phyloP scores from a whole-genome alignment of 2,113 vertebrate genomes.

The Campylorhamphus procurvoides region DNA sequence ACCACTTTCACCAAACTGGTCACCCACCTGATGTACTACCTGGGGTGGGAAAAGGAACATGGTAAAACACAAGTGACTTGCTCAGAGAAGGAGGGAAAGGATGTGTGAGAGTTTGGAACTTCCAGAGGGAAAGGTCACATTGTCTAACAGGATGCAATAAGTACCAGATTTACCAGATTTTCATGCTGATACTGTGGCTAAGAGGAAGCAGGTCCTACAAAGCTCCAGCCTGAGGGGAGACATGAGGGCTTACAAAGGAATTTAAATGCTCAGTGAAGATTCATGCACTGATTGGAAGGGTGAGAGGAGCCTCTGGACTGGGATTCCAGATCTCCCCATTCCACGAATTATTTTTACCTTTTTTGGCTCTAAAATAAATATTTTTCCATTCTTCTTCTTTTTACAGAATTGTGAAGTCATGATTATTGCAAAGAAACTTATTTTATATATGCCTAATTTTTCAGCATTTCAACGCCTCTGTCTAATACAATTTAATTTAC shows the following conservation, averaged over 20 bases:
- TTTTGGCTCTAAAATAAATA: not conserved
- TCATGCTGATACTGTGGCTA: not conserved
- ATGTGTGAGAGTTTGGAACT: not conserved
- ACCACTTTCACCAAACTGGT: not conserved
- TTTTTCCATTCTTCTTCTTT: not conserved
- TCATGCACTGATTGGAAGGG: rapidly evolving
- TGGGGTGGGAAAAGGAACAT: not conserved
- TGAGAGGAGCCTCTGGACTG: rapidly evolving
- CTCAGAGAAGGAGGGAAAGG: not conserved
- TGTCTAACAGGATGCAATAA: not conserved
- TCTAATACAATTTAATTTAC: not conserved
- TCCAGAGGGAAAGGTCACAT: not conserved
- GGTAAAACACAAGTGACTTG: too few relatives aligned
- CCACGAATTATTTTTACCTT: not conserved
- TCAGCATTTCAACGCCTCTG: not conserved
- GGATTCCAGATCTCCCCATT: not conserved
- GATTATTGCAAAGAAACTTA: not conserved
- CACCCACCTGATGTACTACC: not conserved
- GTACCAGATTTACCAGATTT: not conserved
- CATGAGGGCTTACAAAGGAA: not conserved
- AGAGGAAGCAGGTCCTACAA: not conserved
- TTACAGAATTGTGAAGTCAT: not conserved
- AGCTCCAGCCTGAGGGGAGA: not conserved
- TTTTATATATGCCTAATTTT: not conserved
- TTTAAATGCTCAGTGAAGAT: rapidly evolving